These are phyloP conservation scores for Palaemon carinicauda DNA, from an alignment of 1,140 invertebrate genomes.

Conservation along the genomic window DNA sequence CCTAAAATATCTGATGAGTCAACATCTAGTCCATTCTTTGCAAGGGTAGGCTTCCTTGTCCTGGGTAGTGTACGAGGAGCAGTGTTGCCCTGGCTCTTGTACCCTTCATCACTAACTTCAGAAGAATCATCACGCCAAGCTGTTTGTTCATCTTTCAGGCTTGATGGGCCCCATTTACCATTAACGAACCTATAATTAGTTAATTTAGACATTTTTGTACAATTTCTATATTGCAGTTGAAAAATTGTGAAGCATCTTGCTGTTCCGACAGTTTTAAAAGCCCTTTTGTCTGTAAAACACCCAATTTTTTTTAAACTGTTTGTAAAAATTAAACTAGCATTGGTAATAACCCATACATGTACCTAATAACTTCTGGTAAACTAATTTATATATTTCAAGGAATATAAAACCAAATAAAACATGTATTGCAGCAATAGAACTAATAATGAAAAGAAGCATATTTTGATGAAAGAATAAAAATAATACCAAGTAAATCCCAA, in stretches of 20 bases:
- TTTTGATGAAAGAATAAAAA: too few species aligned
- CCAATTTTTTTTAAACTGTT: too few species aligned
- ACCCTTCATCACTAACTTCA: slow-evolving; percentile 87
- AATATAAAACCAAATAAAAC: background rate
- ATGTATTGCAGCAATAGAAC: background rate
- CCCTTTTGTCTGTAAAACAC: background rate
- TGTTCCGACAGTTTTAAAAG: too few species aligned
- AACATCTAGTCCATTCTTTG: slow-evolving; percentile 25
- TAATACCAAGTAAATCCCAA: too few species aligned
- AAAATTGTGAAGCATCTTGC: background rate
- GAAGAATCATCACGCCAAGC: slow-evolving; percentile 76
- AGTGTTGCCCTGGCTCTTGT: slow-evolving; percentile 70
- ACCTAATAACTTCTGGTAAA: too few species aligned
- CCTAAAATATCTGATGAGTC: slow-evolving; percentile 43
- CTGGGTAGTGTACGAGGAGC: slow-evolving; percentile 20
- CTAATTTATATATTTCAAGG: too few species aligned
- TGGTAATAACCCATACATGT: too few species aligned
- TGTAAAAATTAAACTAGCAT: too few species aligned
- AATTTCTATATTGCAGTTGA: background rate
- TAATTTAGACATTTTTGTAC: background rate
- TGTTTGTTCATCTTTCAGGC: slow-evolving; percentile 28
- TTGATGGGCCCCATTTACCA: slow-evolving; percentile 10
- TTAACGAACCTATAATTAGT: background rate
- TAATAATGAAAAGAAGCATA: background rate
- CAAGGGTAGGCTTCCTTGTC: slow-evolving; percentile 24